Evolutionary conservation across 2,888 invertebrate species (phyloP).

Genomic region (Arge pagana): DNA sequence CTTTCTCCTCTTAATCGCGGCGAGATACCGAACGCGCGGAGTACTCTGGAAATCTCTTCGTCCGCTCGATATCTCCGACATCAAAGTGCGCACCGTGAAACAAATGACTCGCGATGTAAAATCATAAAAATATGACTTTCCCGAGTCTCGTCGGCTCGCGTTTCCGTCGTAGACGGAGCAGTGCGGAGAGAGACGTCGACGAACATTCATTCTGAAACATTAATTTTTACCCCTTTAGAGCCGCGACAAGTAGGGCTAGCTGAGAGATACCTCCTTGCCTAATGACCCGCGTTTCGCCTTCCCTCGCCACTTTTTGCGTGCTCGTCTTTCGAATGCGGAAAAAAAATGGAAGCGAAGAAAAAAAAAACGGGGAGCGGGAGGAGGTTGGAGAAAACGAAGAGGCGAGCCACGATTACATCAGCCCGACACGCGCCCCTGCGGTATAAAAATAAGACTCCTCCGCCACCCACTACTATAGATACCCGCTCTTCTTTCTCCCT

Average conservation of each 20-base stretch:
- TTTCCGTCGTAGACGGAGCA: constrained; percentile 30
- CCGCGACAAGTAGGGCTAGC: constrained; percentile 34
- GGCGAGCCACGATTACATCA: too few relatives aligned
- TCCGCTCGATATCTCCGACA: constrained; percentile 26
- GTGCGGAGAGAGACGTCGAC: constrained; percentile 38
- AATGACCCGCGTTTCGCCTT: constrained; percentile 51
- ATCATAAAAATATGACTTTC: constrained; percentile 48
- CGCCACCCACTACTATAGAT: too few relatives aligned
- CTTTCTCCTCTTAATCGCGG: too few relatives aligned
- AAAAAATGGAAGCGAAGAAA: too few relatives aligned
- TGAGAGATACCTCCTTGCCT: too few relatives aligned
- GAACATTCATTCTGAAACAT: constrained; percentile 58
- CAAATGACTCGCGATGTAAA: constrained; percentile 53
- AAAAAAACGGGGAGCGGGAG: too few relatives aligned
- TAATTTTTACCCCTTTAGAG: constrained; percentile 56
- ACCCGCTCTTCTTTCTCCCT: neutral
- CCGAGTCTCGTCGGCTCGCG: neutral
- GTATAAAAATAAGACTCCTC: too few relatives aligned
- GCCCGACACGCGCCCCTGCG: too few relatives aligned
- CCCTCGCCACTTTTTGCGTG: too few relatives aligned
- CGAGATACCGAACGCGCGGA: too few relatives aligned
- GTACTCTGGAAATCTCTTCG: constrained; percentile 27
- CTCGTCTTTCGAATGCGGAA: too few relatives aligned
- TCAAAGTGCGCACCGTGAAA: constrained; percentile 23
- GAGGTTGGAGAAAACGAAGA: too few relatives aligned